phyloP scores from a whole-genome alignment of 2,113 vertebrate genomes.

The Cariama cristata region DNA sequence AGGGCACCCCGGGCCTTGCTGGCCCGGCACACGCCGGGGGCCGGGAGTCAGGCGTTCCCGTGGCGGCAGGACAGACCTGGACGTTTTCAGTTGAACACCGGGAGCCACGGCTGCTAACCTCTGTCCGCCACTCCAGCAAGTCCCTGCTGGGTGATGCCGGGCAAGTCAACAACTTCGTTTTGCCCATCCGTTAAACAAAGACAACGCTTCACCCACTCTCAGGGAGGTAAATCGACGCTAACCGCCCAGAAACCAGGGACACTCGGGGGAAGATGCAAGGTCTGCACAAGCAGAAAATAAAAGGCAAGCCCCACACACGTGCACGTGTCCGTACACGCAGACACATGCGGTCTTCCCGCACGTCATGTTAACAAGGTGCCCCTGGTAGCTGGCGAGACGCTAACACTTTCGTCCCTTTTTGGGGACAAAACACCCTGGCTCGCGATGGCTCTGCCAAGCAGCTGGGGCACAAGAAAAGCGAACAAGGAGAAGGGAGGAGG shows the following conservation, averaged over 20 bases:
- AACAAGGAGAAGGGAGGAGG: background rate
- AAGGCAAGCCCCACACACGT: background rate
- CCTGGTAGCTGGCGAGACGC: background rate
- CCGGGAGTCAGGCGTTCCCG: background rate
- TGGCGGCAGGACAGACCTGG: background rate
- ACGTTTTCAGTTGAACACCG: background rate
- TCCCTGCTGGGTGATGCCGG: background rate
- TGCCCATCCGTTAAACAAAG: background rate
- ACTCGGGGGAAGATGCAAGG: background rate
- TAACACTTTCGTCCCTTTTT: background rate
- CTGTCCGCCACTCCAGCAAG: background rate
- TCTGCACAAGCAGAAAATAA: background rate
- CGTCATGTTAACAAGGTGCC: background rate
- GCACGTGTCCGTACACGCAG: accelerated
- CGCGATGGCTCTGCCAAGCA: background rate
- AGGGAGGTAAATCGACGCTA: background rate
- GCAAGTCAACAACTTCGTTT: background rate
- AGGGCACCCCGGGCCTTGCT: background rate
- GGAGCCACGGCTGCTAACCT: background rate
- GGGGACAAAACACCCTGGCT: background rate
- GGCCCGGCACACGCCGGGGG: background rate
- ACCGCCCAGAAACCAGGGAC: background rate
- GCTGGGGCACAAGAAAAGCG: background rate
- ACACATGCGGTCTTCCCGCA: background rate
- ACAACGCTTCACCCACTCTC: background rate